Conservation (phyloP, 1,140 invertebrate genomes). For the Lasaia peninsularis region DNA sequence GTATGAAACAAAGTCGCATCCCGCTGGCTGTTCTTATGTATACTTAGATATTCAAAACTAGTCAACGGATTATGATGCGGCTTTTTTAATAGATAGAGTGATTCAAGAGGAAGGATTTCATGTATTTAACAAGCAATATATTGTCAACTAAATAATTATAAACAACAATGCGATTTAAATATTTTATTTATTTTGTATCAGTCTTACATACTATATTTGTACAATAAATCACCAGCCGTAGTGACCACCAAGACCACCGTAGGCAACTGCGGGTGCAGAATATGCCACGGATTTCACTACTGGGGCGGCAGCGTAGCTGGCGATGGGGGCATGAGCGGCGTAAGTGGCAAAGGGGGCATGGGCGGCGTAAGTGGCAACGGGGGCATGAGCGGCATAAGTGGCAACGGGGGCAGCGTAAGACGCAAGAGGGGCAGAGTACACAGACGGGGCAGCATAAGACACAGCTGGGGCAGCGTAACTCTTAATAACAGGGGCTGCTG, state of each 20-base stretch:
- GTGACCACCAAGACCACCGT: conserved; percentile 35
- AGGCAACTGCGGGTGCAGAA: conserved; percentile 29
- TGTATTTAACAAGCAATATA: neutral
- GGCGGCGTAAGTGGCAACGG: conserved; percentile 26
- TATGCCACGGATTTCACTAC: conserved; percentile 31
- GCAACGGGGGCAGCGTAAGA: conserved; percentile 29
- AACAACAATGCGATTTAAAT: neutral
- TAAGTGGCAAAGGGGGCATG: conserved; percentile 30
- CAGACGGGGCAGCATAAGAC: conserved; percentile 24
- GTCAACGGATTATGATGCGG: too few species aligned
- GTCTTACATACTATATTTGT: neutral
- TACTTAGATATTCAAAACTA: too few species aligned
- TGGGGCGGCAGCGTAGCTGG: conserved; percentile 29
- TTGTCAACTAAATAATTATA: neutral
- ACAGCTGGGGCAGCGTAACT: conserved; percentile 25
- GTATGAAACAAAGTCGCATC: too few species aligned
- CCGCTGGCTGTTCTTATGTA: too few species aligned
- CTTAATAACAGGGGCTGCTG: conserved; percentile 23
- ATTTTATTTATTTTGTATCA: conserved; percentile 1
- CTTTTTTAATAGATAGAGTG: too few species aligned
- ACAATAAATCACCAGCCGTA: conserved; percentile 36
- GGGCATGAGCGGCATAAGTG: conserved; percentile 31
- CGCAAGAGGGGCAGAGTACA: conserved; percentile 19
- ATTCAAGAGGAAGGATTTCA: too few species aligned
- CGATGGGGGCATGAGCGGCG: conserved; percentile 30